A percentile compares a stretch with the other conserved stretches of the same genome.
Conservation (phyloP, 2,888 invertebrate species). For the Hypomecis punctinalis region DNA sequence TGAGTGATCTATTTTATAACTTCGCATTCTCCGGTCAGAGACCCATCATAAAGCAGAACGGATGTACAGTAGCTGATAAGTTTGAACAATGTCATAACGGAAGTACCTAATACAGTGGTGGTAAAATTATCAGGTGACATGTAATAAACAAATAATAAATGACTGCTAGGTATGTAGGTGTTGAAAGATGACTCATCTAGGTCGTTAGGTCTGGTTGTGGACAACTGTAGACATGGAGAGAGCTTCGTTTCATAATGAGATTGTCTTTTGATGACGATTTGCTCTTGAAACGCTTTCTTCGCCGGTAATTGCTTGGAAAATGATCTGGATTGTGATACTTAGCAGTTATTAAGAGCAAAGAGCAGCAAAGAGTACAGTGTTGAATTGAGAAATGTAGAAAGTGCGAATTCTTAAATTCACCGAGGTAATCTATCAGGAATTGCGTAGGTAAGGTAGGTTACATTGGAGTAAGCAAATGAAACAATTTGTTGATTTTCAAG, state of each 20-base stretch:
- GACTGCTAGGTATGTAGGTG: slow-evolving; percentile 19
- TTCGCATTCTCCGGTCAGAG: slow-evolving; percentile 29
- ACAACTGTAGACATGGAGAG: background rate
- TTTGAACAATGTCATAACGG: slow-evolving; percentile 53
- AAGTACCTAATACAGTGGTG: slow-evolving; percentile 45
- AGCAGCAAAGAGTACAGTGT: too few species aligned
- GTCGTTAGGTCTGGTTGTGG: background rate
- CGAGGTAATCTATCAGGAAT: too few species aligned
- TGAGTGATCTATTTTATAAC: slow-evolving; percentile 8
- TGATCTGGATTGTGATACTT: slow-evolving; percentile 19
- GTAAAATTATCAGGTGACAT: slow-evolving; percentile 40
- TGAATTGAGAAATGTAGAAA: background rate
- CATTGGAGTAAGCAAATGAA: too few species aligned
- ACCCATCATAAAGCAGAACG: slow-evolving; percentile 41
- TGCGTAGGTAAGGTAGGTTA: too few species aligned
- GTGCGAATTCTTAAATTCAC: too few species aligned
- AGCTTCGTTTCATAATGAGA: slow-evolving; percentile 9
- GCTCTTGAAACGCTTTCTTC: slow-evolving; percentile 41
- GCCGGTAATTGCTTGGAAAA: slow-evolving; percentile 34
- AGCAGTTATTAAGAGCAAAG: background rate
- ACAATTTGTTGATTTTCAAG: too few species aligned
- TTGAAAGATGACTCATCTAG: slow-evolving; percentile 25
- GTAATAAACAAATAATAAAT: slow-evolving; percentile 25
- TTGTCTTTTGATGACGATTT: slow-evolving; percentile 19
- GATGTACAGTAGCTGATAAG: slow-evolving; percentile 53